These are phyloP conservation scores for Popillia japonica DNA, from an alignment of 1,140 invertebrate species.

Conservation along the genomic window DNA sequence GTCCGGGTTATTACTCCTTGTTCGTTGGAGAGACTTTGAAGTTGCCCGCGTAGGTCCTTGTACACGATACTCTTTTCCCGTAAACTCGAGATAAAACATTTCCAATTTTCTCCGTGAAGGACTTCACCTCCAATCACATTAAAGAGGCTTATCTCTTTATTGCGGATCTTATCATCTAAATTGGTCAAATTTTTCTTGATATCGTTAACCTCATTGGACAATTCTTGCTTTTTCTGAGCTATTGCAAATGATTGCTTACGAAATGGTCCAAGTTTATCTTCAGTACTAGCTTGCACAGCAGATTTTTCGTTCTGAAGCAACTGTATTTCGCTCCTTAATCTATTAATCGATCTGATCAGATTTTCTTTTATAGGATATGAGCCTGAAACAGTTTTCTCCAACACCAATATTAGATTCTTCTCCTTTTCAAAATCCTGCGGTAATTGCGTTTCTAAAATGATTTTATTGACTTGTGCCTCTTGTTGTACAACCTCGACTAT, in stretches of 20 bases:
- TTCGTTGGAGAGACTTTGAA: conserved; percentile 26
- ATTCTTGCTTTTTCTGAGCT: conserved; percentile 42
- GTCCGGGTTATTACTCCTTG: conserved; percentile 26
- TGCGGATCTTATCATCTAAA: conserved; percentile 38
- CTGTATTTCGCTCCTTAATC: conserved; percentile 23
- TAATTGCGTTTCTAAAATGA: conserved; percentile 22
- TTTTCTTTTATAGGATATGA: background rate
- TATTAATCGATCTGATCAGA: background rate
- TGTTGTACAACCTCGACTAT: background rate
- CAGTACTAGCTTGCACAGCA: background rate
- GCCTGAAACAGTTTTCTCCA: background rate
- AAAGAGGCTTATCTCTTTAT: conserved; percentile 41
- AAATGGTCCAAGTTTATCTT: conserved; percentile 38
- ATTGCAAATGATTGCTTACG: conserved; percentile 43
- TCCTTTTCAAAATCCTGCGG: conserved; percentile 6
- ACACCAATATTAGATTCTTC: conserved; percentile 11
- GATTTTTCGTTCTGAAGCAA: conserved; percentile 22
- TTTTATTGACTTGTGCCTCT: conserved; percentile 39
- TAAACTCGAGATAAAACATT: conserved; percentile 43
- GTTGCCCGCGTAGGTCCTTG: conserved; percentile 21
- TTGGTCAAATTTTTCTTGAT: conserved; percentile 19
- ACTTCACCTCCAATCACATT: conserved; percentile 44
- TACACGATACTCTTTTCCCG: conserved; percentile 37
- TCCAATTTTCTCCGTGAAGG: conserved; percentile 43
- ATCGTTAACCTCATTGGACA: conserved; percentile 43